Percentiles rank a stretch among this genome's conserved stretches.
Conservation (phyloP, 2,888 invertebrate genomes). For the Globia sparganii region DNA sequence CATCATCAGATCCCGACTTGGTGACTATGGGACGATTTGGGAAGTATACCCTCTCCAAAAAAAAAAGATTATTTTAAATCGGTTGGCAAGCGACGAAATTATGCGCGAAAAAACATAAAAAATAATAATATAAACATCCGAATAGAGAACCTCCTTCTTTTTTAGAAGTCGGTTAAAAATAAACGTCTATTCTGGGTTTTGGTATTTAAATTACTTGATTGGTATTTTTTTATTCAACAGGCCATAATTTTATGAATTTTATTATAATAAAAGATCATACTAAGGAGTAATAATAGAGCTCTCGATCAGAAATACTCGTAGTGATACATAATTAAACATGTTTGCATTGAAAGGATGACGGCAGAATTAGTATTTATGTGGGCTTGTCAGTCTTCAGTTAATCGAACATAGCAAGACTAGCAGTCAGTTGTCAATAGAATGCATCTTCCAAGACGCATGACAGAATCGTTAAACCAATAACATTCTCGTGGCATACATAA, state of each 20-base stretch:
- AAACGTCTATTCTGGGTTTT: neutral
- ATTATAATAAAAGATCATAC: neutral
- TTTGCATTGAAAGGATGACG: slow-evolving; percentile 27
- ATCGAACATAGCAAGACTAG: slow-evolving; percentile 26
- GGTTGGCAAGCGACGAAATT: too few relatives aligned
- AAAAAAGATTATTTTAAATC: too few relatives aligned
- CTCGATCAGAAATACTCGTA: slow-evolving; percentile 10
- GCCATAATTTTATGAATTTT: neutral
- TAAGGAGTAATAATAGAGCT: neutral
- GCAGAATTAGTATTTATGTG: slow-evolving; percentile 22
- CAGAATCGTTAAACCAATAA: slow-evolving; percentile 68
- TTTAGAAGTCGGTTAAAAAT: too few relatives aligned
- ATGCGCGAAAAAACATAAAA: too few relatives aligned
- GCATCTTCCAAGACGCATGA: slow-evolving; percentile 60
- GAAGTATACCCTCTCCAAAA: too few relatives aligned
- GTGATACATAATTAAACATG: slow-evolving; percentile 20
- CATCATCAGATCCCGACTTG: too few relatives aligned
- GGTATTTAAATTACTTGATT: neutral
- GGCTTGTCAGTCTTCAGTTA: slow-evolving; percentile 24
- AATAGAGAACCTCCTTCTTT: too few relatives aligned
- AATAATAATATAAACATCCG: too few relatives aligned
- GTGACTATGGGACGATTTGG: too few relatives aligned
- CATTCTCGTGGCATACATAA: slow-evolving; percentile 72
- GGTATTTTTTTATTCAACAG: neutral
- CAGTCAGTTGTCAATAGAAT: slow-evolving; percentile 31